Conservation (phyloP, 2,797 vertebrate genomes). For the Sphenopsis melanotis region DNA sequence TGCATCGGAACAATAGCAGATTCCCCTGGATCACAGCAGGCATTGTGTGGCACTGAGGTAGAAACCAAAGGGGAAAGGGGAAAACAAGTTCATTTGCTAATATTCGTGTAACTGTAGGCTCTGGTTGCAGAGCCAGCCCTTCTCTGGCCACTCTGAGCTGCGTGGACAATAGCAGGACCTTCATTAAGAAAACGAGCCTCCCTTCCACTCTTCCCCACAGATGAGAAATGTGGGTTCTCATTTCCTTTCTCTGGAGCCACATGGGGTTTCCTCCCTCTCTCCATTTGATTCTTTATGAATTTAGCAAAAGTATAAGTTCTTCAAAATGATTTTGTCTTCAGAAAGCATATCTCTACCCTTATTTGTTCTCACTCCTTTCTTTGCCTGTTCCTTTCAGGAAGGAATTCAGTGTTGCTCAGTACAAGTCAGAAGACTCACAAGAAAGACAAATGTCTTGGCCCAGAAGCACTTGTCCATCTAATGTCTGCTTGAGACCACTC, state of each 20-base stretch:
- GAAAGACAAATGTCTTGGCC: background rate
- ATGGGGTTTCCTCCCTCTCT: background rate
- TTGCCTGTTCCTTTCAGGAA: background rate
- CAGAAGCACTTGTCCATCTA: background rate
- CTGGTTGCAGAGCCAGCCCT: background rate
- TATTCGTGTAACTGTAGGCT: background rate
- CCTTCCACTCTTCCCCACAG: background rate
- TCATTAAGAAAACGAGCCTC: slow-evolving; percentile 1
- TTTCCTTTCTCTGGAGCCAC: background rate
- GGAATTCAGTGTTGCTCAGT: background rate
- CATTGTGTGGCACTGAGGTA: slow-evolving; percentile 26
- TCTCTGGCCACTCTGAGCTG: background rate
- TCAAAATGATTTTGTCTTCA: background rate
- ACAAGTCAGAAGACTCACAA: background rate
- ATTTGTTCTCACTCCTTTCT: background rate
- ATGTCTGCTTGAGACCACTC: background rate
- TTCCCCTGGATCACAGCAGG: slow-evolving; percentile 17
- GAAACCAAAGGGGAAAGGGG: slow-evolving; percentile 58
- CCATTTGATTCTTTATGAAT: background rate
- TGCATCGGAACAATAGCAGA: slow-evolving; percentile 38
- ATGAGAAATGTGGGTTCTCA: background rate
- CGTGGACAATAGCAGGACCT: background rate
- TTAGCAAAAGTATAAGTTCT: background rate
- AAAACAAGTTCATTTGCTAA: slow-evolving; percentile 45
- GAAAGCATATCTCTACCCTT: background rate